Percentiles rank a stretch among this genome's conserved stretches.
These are phyloP conservation scores for Formica aserva DNA, from an alignment of 2,888 invertebrate species.

Conservation along the genomic window DNA sequence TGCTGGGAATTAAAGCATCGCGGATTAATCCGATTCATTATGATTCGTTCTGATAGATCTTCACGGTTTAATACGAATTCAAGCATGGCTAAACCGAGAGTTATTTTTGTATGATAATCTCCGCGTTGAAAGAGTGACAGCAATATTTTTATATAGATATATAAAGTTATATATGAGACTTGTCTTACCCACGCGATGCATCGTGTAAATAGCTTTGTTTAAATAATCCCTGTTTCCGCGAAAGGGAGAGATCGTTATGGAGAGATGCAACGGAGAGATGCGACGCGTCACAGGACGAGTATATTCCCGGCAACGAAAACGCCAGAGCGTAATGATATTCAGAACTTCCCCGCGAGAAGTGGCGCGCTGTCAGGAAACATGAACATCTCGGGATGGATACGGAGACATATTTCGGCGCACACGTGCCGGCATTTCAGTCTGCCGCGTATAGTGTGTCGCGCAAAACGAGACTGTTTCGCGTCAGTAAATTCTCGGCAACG, in stretches of 20 bases:
- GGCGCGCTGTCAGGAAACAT: conserved; percentile 33
- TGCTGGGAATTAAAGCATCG: conserved; percentile 44
- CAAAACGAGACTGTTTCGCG: conserved; percentile 63
- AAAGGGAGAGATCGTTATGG: not conserved
- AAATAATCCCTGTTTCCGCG: conserved; percentile 35
- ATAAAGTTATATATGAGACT: not conserved
- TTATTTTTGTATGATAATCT: not conserved
- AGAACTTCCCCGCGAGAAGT: conserved; percentile 32
- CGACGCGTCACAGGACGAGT: not conserved
- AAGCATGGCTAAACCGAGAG: not conserved
- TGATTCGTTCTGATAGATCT: conserved; percentile 25
- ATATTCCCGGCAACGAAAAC: conserved; percentile 24
- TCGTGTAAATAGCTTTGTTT: conserved; percentile 48
- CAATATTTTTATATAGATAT: not conserved
- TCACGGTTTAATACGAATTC: not conserved
- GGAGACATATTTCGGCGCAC: conserved; percentile 56
- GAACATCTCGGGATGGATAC: conserved; percentile 41
- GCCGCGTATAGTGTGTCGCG: conserved; percentile 47
- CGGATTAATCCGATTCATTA: conserved; percentile 32
- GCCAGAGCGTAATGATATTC: conserved; percentile 49
- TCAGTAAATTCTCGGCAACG: conserved; percentile 61
- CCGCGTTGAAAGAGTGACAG: not conserved
- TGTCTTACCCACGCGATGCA: conserved; percentile 9
- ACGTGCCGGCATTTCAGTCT: conserved; percentile 37
- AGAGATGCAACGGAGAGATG: not conserved